Evolutionary conservation across 2,113 vertebrate species (phyloP).

Genomic region (Pachypanchax playfairii): DNA sequence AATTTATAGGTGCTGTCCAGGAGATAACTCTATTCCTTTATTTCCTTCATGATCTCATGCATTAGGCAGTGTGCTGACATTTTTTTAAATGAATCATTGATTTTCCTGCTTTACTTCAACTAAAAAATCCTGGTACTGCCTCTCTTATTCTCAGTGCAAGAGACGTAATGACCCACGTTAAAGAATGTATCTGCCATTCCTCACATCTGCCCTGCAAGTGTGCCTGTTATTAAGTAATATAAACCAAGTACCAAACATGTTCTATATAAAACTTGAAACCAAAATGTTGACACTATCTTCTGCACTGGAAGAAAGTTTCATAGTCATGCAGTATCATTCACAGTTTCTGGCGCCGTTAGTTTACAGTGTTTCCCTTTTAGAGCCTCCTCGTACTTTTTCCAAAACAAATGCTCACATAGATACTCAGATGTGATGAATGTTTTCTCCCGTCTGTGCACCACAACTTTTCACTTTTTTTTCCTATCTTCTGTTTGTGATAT

Average conservation of each 20-base stretch:
- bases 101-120: too few relatives aligned
- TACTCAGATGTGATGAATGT: too few relatives aligned
- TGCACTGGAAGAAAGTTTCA: too few relatives aligned
- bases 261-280: background rate
- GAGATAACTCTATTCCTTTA: too few relatives aligned
- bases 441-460: background rate
- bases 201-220: conserved; percentile 33
- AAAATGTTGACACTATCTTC: background rate
- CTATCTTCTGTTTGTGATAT: background rate
- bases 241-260: conserved; percentile 4
- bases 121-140: too few relatives aligned
- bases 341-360: background rate
- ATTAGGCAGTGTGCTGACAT: too few relatives aligned
- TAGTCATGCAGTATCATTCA: background rate
- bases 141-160: too few relatives aligned
- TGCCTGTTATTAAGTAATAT: background rate
- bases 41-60: too few relatives aligned
- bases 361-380: background rate
- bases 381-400: too few relatives aligned
- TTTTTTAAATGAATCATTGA: too few relatives aligned
- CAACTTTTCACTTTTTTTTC: background rate
- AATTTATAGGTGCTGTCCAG: too few relatives aligned
- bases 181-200: background rate
- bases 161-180: too few relatives aligned
- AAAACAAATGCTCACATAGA: background rate